phyloP scores from a whole-genome alignment of 2,113 vertebrate species.

The Tursiops truncatus region DNA sequence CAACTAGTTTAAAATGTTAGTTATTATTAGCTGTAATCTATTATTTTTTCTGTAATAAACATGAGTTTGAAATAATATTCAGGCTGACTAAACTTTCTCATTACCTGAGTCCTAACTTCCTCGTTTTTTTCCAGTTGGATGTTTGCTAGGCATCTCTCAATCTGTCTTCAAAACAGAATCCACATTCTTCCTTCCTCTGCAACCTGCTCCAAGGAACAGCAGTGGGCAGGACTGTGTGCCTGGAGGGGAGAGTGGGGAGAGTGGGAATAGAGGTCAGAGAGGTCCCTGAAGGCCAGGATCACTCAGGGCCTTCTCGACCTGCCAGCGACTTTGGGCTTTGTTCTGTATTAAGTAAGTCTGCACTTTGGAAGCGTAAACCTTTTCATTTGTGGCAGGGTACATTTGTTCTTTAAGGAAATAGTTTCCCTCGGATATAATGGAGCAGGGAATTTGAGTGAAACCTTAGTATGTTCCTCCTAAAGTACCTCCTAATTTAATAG shows the following conservation, averaged over 20 bases:
- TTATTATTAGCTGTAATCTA: background rate
- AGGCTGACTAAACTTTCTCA: background rate
- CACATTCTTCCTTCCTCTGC: background rate
- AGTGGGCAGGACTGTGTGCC: background rate
- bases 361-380: background rate
- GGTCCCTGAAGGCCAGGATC: background rate
- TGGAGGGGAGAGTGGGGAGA: background rate
- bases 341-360: background rate
- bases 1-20: conserved; percentile 25
- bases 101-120: background rate
- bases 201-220: background rate
- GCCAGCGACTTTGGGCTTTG: background rate
- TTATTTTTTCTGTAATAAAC: conserved; percentile 26
- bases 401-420: background rate
- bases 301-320: background rate
- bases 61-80: conserved; percentile 29
- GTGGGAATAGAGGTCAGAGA: background rate
- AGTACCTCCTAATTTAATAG: conserved; percentile 24
- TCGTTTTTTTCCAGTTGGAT: background rate
- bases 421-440: background rate
- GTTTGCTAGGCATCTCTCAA: background rate
- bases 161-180: background rate
- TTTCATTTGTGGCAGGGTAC: background rate
- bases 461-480: background rate
- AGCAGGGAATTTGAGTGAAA: conserved; percentile 25